Evolutionary conservation across 2,797 vertebrate species (phyloP), one percentile per base, ranked within the genome.

Genomic region (Miichthys miiuy): DNA sequence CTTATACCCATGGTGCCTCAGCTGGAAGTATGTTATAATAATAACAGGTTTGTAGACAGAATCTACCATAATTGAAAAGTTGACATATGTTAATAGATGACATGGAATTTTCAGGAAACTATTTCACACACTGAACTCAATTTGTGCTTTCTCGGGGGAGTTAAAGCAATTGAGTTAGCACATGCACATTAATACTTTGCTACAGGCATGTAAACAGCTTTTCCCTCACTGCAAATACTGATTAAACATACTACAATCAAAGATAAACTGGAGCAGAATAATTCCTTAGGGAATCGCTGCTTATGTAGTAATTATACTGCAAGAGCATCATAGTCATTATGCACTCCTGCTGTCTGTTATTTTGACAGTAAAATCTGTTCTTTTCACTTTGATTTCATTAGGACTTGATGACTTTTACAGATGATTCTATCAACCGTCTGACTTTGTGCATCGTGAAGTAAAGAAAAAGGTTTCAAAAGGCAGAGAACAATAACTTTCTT

Each of bases 131-230:
- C 50, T 68, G 38, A 27, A 55, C 10, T 18, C 11, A 58, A n/a
- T 77, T 30, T 51, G 48, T n/a, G 27, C 25, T 52, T 21, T 77
- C 63, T 54, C 30, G 12, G 30, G 62, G 65, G 46, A 58, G 16
- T 41, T 52, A 52, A 64, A 65, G 56, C 63, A 61, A 68, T 82
- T 5, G 16, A 75, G 52, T 75, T 68, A 84, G 44, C 51, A 68
- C 55, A 67, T 64, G 63, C 68, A 81, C 57, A 80, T 82, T 75
- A 63, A 62, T 74, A 56, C 65, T 71, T 72, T 63, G 67, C 81
- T 72, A 63, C 72, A 71, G 84, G 75, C 72, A 48, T 70, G 82
- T 70, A 84, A 86, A 88, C 72, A 89, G 67, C 72, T 67, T 52
- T 68, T 74, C 41, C 56, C 41, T 52, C 70, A 65, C 78, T 62